Evolutionary conservation across 2,888 invertebrate species (phyloP).

Genomic region (Tetanocera ferruginea): DNA sequence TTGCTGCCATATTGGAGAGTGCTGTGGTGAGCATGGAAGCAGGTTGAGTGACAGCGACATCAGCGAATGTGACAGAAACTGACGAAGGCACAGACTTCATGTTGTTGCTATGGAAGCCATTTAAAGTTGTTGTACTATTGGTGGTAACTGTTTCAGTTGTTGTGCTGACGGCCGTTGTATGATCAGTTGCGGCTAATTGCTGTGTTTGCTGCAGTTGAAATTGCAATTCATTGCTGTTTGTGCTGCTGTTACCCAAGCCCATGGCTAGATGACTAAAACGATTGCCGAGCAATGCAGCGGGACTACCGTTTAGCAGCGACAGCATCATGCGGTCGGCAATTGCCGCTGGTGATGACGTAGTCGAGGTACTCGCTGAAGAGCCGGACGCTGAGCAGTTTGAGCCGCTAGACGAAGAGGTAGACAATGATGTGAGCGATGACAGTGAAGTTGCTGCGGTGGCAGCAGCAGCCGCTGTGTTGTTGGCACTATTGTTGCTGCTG

Average conservation of each 20-base stretch:
- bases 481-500: slow-evolving; percentile 38
- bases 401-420: slow-evolving; percentile 47
- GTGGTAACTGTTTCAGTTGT: not conserved
- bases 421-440: slow-evolving; percentile 14
- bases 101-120: slow-evolving; percentile 29
- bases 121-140: not conserved
- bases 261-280: slow-evolving; percentile 64
- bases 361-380: slow-evolving; percentile 58
- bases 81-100: slow-evolving; percentile 13
- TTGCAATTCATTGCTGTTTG: slow-evolving; percentile 23
- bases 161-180: not conserved
- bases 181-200: slow-evolving; percentile 6
- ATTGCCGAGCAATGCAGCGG: slow-evolving; percentile 60
- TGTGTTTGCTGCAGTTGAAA: slow-evolving; percentile 42
- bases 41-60: not conserved
- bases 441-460: slow-evolving; percentile 13
- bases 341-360: slow-evolving; percentile 56
- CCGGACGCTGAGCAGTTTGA: slow-evolving; percentile 50
- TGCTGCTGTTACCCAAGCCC: slow-evolving; percentile 52
- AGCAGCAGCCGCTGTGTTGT: slow-evolving; percentile 39
- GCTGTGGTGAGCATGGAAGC: not conserved
- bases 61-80: slow-evolving; percentile 23
- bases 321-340: slow-evolving; percentile 55
- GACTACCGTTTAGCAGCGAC: slow-evolving; percentile 53
- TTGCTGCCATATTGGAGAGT: slow-evolving; percentile 13